Percentiles rank a stretch among this genome's conserved stretches.
Evolutionary conservation across 2,888 invertebrate genomes (phyloP).

Genomic region (Agapetus fuscipes): DNA sequence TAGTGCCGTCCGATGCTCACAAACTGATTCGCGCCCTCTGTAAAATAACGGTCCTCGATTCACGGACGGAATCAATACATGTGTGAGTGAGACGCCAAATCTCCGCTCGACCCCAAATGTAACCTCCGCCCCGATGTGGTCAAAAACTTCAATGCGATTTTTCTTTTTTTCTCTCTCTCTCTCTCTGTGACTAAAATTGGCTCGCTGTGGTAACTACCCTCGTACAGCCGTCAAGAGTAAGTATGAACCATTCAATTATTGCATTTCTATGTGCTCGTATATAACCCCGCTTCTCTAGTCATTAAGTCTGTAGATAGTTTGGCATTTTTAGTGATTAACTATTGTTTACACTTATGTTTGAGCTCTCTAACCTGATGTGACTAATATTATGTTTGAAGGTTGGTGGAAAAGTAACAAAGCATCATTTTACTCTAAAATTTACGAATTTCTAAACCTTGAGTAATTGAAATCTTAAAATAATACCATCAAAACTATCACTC

Average conservation of each 20-base stretch:
- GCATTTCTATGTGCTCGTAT: slow-evolving; percentile 26
- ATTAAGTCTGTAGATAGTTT: too few relatives aligned
- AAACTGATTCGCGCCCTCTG: slow-evolving; percentile 23
- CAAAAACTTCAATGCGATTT: slow-evolving; percentile 47
- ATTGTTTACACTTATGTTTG: too few relatives aligned
- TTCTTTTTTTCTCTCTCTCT: slow-evolving; percentile 47
- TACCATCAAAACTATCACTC: too few relatives aligned
- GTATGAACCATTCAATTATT: slow-evolving; percentile 55
- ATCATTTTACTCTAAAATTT: too few relatives aligned
- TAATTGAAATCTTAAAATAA: too few relatives aligned
- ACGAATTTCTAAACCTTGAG: too few relatives aligned
- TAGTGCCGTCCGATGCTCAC: slow-evolving; percentile 27
- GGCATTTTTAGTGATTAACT: too few relatives aligned
- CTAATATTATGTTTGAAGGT: too few relatives aligned
- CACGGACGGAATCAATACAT: slow-evolving; percentile 54
- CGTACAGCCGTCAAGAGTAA: slow-evolving; percentile 60
- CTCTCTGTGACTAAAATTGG: slow-evolving; percentile 60
- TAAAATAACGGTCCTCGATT: slow-evolving; percentile 25
- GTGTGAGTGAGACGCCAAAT: slow-evolving; percentile 48
- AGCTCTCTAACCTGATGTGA: too few relatives aligned
- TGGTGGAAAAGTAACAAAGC: too few relatives aligned
- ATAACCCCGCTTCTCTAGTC: too few relatives aligned
- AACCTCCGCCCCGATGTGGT: slow-evolving; percentile 15
- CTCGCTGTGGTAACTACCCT: slow-evolving; percentile 55
- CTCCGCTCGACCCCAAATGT: slow-evolving; percentile 6